Base-by-base conservation (phyloP, 2,888 invertebrate species). In the Nebria brevicollis region DNA sequence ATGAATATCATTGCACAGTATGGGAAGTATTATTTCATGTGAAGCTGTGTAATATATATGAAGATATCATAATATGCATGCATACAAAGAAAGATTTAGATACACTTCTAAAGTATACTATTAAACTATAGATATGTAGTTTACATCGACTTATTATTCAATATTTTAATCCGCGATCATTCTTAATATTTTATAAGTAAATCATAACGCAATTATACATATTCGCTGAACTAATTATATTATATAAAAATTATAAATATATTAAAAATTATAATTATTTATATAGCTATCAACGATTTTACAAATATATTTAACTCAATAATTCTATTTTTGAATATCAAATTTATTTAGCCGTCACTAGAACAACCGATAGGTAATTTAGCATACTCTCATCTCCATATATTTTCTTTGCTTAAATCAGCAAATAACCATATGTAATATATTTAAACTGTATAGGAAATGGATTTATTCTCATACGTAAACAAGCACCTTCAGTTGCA, bases 341-440 rank as follows among this genome's bases (percentile, higher is more conserved):
- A 54, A 54, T 54, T 54, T 54, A 54, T 54, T 54, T 0, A 13
- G 54, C 54, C 54, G 8, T 54, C 54, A 54, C 54, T 54, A 5
- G 11, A 54, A 54, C 54, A 54, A 54, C 54, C 54, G 7, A 11
- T 54, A 34, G 34, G 54, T 54, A 54, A 8, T 13, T 54, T 54
- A 54, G 2, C 54, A 54, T 11, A 54, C 54, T 54, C 54, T 54
- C 54, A 54, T 54, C 54, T 54, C 54, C 54, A 54, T 54, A 54
- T 54, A 68, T 68, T 68, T 25, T 68, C 26, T 68, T 68, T 68
- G 13, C 26, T 68, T 68, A 25, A 25, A 68, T 68, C 7, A 25
- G 26, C 20, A 68, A 68, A 68, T 25, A 68, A 68, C 26, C 13
- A 68, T 25, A 25, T 15, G 68, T 13, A 68, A 68, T 68, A 15